A percentile compares a stretch with the other conserved stretches of the same genome.
These are phyloP conservation scores for Nymphalis c-album DNA, from an alignment of 2,888 invertebrate species.

Conservation along the genomic window DNA sequence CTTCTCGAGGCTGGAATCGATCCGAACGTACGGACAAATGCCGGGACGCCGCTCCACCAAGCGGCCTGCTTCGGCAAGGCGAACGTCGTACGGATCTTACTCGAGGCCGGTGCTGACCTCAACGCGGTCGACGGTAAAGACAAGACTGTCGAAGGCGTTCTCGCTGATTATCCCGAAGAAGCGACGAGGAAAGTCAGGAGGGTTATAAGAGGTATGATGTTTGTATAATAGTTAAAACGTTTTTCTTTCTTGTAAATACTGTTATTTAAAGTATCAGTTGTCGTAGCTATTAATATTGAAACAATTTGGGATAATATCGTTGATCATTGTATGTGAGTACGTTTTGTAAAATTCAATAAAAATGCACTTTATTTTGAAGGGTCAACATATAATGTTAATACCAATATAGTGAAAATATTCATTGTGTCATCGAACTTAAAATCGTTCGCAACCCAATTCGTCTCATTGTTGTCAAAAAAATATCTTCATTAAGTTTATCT, in stretches of 20 bases:
- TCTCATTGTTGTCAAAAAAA: no score
- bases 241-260: background rate
- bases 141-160: slow-evolving; percentile 92
- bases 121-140: slow-evolving; percentile 89
- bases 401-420: no score
- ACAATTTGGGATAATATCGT: no score
- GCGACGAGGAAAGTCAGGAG: slow-evolving; percentile 93
- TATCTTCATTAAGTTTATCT: no score
- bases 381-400: no score
- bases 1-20: slow-evolving; percentile 92
- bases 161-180: slow-evolving; percentile 93
- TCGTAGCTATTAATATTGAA: no score
- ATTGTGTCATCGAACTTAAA: no score
- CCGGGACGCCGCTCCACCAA: slow-evolving; percentile 95
- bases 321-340: no score
- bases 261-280: no score
- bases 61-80: slow-evolving; percentile 95
- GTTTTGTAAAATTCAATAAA: no score
- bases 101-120: slow-evolving; percentile 91
- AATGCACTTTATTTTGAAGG: no score
- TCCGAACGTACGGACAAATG: slow-evolving; percentile 91
- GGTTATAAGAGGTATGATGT: slow-evolving; percentile 80
- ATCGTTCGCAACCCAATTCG: no score
- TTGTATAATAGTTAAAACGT: background rate
- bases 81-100: slow-evolving; percentile 90